These are phyloP conservation scores for Mesitornis unicolor DNA, from an alignment of 2,113 vertebrate species.

Conservation along the genomic window DNA sequence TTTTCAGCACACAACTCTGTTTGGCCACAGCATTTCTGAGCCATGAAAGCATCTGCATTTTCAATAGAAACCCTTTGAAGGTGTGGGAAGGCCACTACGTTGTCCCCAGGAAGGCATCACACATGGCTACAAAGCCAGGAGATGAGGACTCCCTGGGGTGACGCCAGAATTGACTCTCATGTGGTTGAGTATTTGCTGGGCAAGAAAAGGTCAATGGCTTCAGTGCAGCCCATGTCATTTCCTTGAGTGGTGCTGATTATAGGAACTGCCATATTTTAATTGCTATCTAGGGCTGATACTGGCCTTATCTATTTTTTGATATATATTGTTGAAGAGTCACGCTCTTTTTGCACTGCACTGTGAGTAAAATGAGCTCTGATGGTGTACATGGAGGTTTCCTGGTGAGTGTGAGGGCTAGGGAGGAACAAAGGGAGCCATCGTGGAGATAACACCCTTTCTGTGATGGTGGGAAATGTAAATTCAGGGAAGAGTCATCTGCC, in stretches of 20 bases:
- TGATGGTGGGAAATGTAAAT: neutral
- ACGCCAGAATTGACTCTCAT: neutral
- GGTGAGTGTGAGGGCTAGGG: neutral
- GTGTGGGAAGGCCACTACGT: fast-evolving
- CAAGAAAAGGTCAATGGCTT: neutral
- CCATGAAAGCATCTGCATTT: neutral
- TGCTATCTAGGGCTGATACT: neutral
- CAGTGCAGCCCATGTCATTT: neutral
- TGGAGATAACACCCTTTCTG: neutral
- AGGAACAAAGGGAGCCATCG: neutral
- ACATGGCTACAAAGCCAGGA: neutral
- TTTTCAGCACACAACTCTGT: neutral
- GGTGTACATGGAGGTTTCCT: neutral
- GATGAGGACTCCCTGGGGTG: neutral
- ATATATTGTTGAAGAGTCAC: fast-evolving
- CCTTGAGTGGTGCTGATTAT: neutral
- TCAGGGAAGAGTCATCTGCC: neutral
- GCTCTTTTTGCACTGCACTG: neutral
- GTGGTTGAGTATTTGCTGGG: neutral
- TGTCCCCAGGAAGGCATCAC: neutral
- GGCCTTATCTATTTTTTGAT: neutral
- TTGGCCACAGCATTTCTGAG: neutral
- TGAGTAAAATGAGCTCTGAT: neutral
- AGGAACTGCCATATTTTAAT: neutral
- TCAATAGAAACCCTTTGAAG: neutral